A percentile compares a stretch with the other conserved stretches of the same genome.
Evolutionary conservation across 2,888 invertebrate species (phyloP).

Genomic region (Trichogramma dendrolimi): DNA sequence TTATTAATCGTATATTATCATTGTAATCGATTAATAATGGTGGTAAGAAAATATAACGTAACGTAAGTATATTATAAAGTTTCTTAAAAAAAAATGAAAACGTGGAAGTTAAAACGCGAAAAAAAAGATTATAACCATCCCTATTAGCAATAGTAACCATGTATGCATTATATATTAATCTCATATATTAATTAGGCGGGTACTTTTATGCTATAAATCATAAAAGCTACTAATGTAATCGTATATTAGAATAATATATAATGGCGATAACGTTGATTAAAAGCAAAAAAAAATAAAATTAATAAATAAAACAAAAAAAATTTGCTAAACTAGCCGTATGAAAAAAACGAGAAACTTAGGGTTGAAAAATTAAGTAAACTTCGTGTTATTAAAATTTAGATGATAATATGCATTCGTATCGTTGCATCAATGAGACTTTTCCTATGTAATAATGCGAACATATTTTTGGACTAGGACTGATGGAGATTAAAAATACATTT

Average conservation of each 20-base stretch:
- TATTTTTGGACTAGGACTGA: too few species aligned
- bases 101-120: neutral
- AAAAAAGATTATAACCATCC: conserved; percentile 9
- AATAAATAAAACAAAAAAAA: neutral
- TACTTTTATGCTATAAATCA: conserved; percentile 27
- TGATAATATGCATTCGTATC: conserved; percentile 17
- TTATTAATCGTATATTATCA: neutral
- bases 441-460: too few species aligned
- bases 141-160: neutral
- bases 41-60: conserved; percentile 7
- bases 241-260: conserved; percentile 19
- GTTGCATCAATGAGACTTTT: too few species aligned
- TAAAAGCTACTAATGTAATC: conserved; percentile 20
- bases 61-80: neutral
- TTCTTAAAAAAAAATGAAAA: neutral
- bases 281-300: conserved; percentile 8
- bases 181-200: conserved; percentile 18
- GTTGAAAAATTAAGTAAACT: conserved; percentile 8
- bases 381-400: conserved; percentile 13
- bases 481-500: too few species aligned
- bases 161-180: conserved; percentile 23
- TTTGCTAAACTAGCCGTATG: neutral
- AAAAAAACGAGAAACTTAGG: neutral
- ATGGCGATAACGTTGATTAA: conserved; percentile 24
- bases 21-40: conserved; percentile 16